Evolutionary conservation across 2,113 vertebrate genomes (phyloP), one percentile per base, ranked within the genome.

Genomic region (Pterocles burchelli): DNA sequence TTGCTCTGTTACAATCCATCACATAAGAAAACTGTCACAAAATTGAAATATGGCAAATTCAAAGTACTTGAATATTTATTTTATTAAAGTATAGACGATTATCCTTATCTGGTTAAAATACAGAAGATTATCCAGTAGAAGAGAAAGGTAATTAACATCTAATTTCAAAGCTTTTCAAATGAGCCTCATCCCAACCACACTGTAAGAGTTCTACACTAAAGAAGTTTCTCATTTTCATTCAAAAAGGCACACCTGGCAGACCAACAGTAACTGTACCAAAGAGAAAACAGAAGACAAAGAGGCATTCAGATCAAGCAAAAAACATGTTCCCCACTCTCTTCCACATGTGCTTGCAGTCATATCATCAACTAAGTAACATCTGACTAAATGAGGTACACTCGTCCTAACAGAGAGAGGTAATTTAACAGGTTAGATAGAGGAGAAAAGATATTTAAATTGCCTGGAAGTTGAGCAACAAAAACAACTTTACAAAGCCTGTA

Each of bases 191-290:
- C 93, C 92, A 91, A 81, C 95, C 61, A 88, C 88, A 77, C 88
- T 67, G 52, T 76, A 93, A 93, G 91, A 95, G 89, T 93, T 96
- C 83, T 95, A 90, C 86, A 81, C 61, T 84, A 94, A 90, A 97
- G 71, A 96, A 96, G 79, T 90, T 96, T 92, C 92, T 94, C 67
- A 96, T 96, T 93, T 95, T 97, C 95, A 96, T 95, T 96, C 95
- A 96, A 97, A 97, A 96, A 96, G 95, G 92, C 95, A 95, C 93
- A 96, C 93, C 96, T 97, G 95, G 95, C 93, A 97, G 95, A 86
- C 96, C 96, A 96, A 89, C 82, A 91, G 87, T 34, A 88, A 88
- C 78, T 1, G 3, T 13, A 85, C 2, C 7, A 70, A 85, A 91
- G 88, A 78, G 88, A 91, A 91, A 94, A 90, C 19, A 55, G 52